These are phyloP conservation scores for Aurelia coerulea DNA, from an alignment of 30 jellyfish, hydroid and myxozoan species.

Conservation along the genomic window DNA sequence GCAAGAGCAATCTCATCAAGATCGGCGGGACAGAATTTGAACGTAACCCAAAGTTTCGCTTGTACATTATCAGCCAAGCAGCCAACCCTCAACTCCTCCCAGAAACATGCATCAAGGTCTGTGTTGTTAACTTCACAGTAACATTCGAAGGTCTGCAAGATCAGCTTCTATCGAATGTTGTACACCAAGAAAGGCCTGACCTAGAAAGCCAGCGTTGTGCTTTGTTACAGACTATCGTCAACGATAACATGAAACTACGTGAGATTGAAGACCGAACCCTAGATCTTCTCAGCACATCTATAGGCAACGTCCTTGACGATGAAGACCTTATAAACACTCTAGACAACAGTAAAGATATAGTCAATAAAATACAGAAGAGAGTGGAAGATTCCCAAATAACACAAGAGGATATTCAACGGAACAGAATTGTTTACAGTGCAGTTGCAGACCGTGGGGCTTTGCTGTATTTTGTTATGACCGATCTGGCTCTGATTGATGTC, in stretches of 20 bases:
- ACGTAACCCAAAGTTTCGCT: constrained; percentile 68
- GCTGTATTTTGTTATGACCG: constrained; percentile 75
- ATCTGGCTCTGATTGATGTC: constrained; percentile 67
- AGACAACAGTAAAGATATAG: constrained; percentile 77
- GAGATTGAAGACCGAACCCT: constrained; percentile 84
- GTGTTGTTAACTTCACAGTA: constrained; percentile 83
- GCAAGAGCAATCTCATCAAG: constrained; percentile 29
- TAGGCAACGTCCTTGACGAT: constrained; percentile 86
- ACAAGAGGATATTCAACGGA: constrained; percentile 46
- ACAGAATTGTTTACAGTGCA: constrained; percentile 73
- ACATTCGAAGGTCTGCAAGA: constrained; percentile 86
- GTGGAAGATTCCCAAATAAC: constrained; percentile 70
- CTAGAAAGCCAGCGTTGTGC: constrained; percentile 75
- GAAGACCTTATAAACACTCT: constrained; percentile 83
- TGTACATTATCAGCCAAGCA: constrained; percentile 68
- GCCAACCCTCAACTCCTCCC: constrained; percentile 80
- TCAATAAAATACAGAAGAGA: constrained; percentile 55
- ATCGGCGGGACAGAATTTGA: constrained; percentile 85
- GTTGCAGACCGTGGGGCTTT: constrained; percentile 91
- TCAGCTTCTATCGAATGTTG: constrained; percentile 82
- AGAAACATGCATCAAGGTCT: constrained; percentile 77
- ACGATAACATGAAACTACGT: constrained; percentile 66
- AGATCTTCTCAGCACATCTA: constrained; percentile 69
- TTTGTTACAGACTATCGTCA: constrained; percentile 58
- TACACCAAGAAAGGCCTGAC: constrained; percentile 86